Base-by-base conservation (phyloP, 2,797 vertebrate species). In the Microctenopoma lineatum region DNA sequence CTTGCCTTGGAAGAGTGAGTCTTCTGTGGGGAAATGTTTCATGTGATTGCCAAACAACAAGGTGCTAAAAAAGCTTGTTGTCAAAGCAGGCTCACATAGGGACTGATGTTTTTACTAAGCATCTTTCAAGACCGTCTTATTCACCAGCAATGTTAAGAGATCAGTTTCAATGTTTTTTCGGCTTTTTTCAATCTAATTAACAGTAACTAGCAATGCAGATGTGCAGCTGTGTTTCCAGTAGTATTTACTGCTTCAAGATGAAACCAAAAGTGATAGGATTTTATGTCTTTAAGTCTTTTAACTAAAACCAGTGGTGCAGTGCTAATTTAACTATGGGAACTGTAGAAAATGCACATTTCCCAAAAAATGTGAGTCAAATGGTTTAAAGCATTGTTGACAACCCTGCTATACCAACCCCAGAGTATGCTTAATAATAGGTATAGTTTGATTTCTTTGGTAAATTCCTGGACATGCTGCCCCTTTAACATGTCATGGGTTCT, bases 41-140 rank as follows among this genome's bases (percentile, higher is more conserved):
- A 58, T 73, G 69, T 53, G 71, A 76, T 59, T 74, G 77, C 66
- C 75, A 81, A 84, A 81, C 78, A 84, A 84, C 66, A 72, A 76
- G 69, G 67, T 57, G 59, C 66, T 77, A 44, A 34, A 62, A 67
- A 52, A 69, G 51, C 21, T 45, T 42, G 61, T 51, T 68, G 68
- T 80, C 16, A 70, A 34, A 78, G 58, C 12, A 59, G 38, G 3
- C 38, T 53, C 48, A 64, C 64, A 78, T 50, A 51, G 29, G 63
- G n/a, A 38, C 46, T 44, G 57, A 58, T 70, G 58, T 75, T 70
- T 56, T 50, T 45, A 36, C 46, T 52, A 41, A 56, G 32, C 67
- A 66, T 41, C n/a, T 25, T 25, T 48, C 12, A 56, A 9, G 51
- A 39, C 32, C 3, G n/a, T 52, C 14, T 4, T 42, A 14, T 29